Percentiles rank a stretch among this genome's conserved stretches.
Evolutionary conservation across 2,888 invertebrate species (phyloP).

Genomic region (Nysson spinosus): DNA sequence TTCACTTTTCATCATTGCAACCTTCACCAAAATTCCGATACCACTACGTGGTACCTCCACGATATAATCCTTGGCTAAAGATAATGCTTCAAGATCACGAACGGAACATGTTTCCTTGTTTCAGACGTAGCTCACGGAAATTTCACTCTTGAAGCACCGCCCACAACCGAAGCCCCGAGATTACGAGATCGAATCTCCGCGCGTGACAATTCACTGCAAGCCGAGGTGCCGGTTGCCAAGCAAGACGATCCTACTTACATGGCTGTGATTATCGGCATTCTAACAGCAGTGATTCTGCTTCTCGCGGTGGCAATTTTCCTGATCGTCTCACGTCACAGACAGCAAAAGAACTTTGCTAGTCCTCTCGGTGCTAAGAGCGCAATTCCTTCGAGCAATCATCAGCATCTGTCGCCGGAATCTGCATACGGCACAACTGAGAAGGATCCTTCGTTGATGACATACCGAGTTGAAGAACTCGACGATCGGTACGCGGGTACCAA

Average conservation of each 20-base stretch:
- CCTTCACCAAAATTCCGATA: not conserved
- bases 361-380: slow-evolving; percentile 77
- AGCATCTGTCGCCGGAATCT: slow-evolving; percentile 79
- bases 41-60: no score
- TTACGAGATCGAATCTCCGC: slow-evolving; percentile 69
- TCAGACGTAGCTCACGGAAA: slow-evolving; percentile 80
- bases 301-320: slow-evolving; percentile 80
- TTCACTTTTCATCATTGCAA: not conserved
- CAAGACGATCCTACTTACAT: slow-evolving; percentile 79
- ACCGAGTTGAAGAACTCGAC: slow-evolving; percentile 81
- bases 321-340: slow-evolving; percentile 79
- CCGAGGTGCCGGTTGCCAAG: slow-evolving; percentile 76
- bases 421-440: slow-evolving; percentile 79
- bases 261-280: slow-evolving; percentile 80
- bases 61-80: not conserved
- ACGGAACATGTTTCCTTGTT: slow-evolving; percentile 40
- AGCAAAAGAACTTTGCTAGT: slow-evolving; percentile 78
- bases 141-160: slow-evolving; percentile 79
- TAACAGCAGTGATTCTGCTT: slow-evolving; percentile 80
- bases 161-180: slow-evolving; percentile 74
- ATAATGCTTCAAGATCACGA: not conserved
- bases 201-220: slow-evolving; percentile 68
- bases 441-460: slow-evolving; percentile 79
- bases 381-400: slow-evolving; percentile 75
- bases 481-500: slow-evolving; percentile 77